Conservation (phyloP, 2,113 vertebrate genomes). For the Chionis minor region DNA sequence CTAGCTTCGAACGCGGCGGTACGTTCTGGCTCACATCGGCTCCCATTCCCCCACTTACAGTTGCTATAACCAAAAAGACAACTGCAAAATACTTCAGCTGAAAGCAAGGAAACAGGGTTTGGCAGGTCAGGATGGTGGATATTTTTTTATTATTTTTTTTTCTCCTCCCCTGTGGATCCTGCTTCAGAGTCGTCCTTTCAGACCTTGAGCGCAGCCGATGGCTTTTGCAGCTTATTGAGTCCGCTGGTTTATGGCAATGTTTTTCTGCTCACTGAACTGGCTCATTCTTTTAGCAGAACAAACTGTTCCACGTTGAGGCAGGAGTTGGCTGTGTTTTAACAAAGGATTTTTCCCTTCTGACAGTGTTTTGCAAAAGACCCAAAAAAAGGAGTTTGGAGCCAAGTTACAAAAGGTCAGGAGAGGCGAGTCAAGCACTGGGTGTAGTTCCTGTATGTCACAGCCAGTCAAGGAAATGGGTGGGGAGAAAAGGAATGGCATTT, state of each 20-base stretch:
- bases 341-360: constrained; percentile 77
- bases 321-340: constrained; percentile 82
- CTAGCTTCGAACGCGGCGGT: not conserved
- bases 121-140: not conserved
- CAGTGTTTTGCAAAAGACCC: constrained; percentile 81
- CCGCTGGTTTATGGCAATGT: constrained; percentile 75
- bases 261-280: constrained; percentile 83
- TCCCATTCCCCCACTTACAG: constrained; percentile 25
- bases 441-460: constrained; percentile 80
- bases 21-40: not conserved
- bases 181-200: not conserved
- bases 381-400: constrained; percentile 79
- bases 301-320: constrained; percentile 81
- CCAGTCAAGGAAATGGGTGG: constrained; percentile 78
- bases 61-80: constrained; percentile 10
- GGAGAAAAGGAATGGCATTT: constrained; percentile 68
- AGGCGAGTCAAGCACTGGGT: constrained; percentile 79
- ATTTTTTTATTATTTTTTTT: not conserved
- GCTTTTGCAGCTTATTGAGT: constrained; percentile 65
- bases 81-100: constrained; percentile 38
- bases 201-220: not conserved
- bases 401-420: constrained; percentile 84
- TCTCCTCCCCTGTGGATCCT: not conserved
- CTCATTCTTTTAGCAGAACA: constrained; percentile 82
- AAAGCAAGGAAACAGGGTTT: not conserved